These are phyloP conservation scores for Alauda arvensis DNA, from an alignment of 2,797 vertebrate species.

Conservation along the genomic window DNA sequence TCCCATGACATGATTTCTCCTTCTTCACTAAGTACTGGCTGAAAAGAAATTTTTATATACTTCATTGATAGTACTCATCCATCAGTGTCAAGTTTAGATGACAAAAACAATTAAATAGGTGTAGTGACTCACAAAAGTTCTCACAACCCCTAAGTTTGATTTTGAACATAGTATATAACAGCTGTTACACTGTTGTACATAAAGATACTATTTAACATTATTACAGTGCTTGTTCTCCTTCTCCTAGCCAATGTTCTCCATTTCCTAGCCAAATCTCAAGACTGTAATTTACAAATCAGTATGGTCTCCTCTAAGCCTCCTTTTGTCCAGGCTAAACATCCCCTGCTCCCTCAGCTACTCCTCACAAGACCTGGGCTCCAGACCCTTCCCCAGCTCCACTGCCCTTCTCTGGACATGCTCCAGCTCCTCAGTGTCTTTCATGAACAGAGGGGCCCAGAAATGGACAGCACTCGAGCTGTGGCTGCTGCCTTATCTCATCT, in stretches of 20 bases:
- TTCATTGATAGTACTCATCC: background rate
- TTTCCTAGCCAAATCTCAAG: background rate
- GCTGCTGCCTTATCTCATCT: background rate
- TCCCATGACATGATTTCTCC: background rate
- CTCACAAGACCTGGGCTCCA: background rate
- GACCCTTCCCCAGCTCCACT: background rate
- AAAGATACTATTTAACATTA: background rate
- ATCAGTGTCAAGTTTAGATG: background rate
- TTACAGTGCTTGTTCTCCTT: background rate
- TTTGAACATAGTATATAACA: background rate
- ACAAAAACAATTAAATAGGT: background rate
- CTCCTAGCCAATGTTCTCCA: background rate
- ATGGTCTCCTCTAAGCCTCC: background rate
- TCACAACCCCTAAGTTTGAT: background rate
- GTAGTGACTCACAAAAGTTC: background rate
- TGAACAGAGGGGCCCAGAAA: background rate
- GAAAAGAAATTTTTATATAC: background rate
- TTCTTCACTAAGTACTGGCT: background rate
- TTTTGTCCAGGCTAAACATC: background rate
- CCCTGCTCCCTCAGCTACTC: background rate
- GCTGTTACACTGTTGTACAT: background rate
- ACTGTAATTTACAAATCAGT: background rate
- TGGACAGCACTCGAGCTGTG: accelerated
- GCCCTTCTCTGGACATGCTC: background rate
- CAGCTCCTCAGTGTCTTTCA: background rate